These are phyloP conservation scores for Spondyliosoma cantharus DNA, from an alignment of 2,797 vertebrate species.

Conservation along the genomic window DNA sequence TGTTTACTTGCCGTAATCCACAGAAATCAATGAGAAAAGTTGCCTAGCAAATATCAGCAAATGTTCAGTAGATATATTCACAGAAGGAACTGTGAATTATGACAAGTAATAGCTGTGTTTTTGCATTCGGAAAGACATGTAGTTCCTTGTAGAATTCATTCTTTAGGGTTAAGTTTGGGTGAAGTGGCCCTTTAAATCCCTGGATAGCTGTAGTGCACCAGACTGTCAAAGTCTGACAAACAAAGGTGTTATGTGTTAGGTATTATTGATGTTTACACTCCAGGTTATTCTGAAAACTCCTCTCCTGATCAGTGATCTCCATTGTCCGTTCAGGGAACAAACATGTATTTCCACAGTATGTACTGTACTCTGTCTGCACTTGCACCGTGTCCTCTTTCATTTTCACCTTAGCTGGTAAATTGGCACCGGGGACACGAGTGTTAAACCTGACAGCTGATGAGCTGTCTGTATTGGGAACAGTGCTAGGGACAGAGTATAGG, in stretches of 20 bases:
- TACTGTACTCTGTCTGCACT: constrained; percentile 1
- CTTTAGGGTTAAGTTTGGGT: background rate
- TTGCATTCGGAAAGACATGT: background rate
- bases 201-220: background rate
- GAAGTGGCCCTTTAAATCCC: constrained; percentile 13
- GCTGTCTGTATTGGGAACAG: constrained; percentile 47
- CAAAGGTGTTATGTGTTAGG: background rate
- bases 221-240: background rate
- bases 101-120: too few species aligned
- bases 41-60: background rate
- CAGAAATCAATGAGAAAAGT: background rate
- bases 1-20: background rate
- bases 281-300: background rate
- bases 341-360: background rate
- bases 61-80: background rate
- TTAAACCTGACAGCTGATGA: constrained; percentile 67
- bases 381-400: constrained; percentile 37
- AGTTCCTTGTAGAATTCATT: background rate
- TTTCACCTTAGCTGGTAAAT: constrained; percentile 56
- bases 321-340: background rate
- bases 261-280: background rate
- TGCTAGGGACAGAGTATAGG: constrained; percentile 47
- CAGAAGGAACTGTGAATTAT: background rate
- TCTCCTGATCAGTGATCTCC: background rate
- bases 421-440: constrained; percentile 36